Evolutionary conservation across 2,797 vertebrate genomes (phyloP), one percentile per base, ranked within the genome.

Genomic region (Xenentodon cancila): DNA sequence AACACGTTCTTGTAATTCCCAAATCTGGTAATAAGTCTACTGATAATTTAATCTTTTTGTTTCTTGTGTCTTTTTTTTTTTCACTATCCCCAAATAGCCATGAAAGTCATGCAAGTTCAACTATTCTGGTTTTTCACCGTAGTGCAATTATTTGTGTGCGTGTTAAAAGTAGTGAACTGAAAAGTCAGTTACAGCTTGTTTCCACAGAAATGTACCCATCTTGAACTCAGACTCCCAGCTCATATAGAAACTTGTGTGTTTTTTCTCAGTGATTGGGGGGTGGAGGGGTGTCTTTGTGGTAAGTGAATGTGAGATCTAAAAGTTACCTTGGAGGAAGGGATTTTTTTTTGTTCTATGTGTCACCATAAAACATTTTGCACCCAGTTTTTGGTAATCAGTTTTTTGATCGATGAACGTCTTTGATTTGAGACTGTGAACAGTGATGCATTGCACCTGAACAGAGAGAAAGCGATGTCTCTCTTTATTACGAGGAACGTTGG

Each of bases 181-280:
- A 60, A 71, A 17, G 59, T 65, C 57, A 59, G 34, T 77, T 48
- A 20, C 48, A 68, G 17, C 21, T 43, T 32, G 45, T 86, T 84
- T 82, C 81, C 63, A 77, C 65, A 60, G 66, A 81, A 81, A 75
- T 64, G 68, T 1, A 58, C 49, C 40, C 27, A 63, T 67, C 34
- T 54, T 68, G 7, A 67, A 19, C 40, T 34, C 42, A 20, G 20
- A 25, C n/a, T 9, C 37, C 1, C 4, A 13, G 19, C 71, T 85
- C 74, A 80, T 71, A 71, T 54, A 83, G 87, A 82, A 85, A 85
- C 51, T 9, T 66, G 53, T 34, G 53, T 57, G 59, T 69, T 57
- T 64, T 86, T 82, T 82, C 46, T 51, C 21, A 21, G 44, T 84
- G 61, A 79, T 68, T 9, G 25, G 58, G 59, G 0, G n/a, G n/a